Conservation (phyloP, 2,888 invertebrate genomes). For the Sphaeridia pumilis region DNA sequence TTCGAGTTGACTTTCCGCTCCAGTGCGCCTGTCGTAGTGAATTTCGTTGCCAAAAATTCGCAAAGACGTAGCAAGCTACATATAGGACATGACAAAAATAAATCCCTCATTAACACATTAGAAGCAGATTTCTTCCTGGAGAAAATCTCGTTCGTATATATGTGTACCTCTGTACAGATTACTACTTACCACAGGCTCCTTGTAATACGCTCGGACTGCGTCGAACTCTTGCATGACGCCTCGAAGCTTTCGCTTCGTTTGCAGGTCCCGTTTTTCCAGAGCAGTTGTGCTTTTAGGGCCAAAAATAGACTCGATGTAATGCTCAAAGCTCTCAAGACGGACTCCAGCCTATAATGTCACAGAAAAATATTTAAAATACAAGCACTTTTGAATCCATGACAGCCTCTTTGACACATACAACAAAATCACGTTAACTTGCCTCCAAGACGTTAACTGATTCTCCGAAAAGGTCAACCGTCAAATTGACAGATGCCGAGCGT, state of each 20-base stretch:
- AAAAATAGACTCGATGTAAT: conserved; percentile 67
- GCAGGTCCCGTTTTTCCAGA: conserved; percentile 29
- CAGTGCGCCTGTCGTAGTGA: conserved; percentile 58
- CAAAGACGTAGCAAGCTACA: conserved; percentile 50
- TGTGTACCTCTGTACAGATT: not conserved
- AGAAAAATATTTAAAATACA: conserved; percentile 3
- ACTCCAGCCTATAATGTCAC: conserved; percentile 52
- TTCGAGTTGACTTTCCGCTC: conserved; percentile 55
- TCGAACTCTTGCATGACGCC: conserved; percentile 32
- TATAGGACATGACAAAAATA: not conserved
- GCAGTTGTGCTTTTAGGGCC: conserved; percentile 58
- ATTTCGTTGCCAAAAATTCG: conserved; percentile 85
- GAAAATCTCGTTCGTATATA: not conserved
- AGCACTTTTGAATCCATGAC: not conserved
- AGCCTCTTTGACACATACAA: not conserved
- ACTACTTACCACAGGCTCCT: conserved; percentile 22
- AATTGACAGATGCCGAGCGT: conserved; percentile 60
- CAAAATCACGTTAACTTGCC: conserved; percentile 43
- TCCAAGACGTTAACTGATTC: conserved; percentile 78
- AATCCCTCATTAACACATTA: not conserved
- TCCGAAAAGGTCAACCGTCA: conserved; percentile 77
- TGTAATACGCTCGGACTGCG: conserved; percentile 32
- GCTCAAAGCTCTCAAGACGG: conserved; percentile 77
- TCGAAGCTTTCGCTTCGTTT: conserved; percentile 32
- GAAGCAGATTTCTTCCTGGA: not conserved